Evolutionary conservation across 2,113 vertebrate genomes (phyloP).

Genomic region (Athene cunicularia): DNA sequence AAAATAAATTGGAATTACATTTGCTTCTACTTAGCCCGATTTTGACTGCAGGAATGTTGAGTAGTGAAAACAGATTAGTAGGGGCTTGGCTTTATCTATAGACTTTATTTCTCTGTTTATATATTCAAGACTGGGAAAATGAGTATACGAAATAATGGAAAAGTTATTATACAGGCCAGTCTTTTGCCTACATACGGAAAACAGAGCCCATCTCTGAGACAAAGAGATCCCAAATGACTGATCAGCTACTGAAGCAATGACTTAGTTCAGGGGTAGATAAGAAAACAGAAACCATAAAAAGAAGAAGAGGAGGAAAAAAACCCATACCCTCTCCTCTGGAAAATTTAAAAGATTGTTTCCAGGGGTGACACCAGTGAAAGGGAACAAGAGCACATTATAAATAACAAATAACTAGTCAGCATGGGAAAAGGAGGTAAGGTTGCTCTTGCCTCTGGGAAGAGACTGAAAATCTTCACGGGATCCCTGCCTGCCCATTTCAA

Average conservation of each 20-base stretch:
- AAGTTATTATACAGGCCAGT: neutral
- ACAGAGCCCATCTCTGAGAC: neutral
- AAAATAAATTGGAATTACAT: constrained; percentile 21
- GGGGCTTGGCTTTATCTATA: neutral
- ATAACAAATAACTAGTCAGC: neutral
- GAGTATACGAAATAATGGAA: neutral
- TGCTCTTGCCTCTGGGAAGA: neutral
- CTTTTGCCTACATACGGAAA: neutral
- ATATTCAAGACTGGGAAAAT: neutral
- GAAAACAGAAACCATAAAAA: neutral
- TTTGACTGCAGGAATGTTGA: neutral
- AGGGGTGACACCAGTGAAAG: neutral
- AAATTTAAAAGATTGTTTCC: neutral
- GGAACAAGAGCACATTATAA: neutral
- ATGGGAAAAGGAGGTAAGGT: neutral
- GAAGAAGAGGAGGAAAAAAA: neutral
- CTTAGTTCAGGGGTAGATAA: neutral
- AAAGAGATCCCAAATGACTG: neutral
- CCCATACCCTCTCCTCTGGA: neutral
- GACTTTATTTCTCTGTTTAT: neutral
- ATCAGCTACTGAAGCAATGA: neutral
- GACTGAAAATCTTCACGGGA: neutral
- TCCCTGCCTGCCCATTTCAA: neutral
- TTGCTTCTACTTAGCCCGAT: neutral
- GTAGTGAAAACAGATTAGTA: neutral